Evolutionary conservation across 2,797 vertebrate genomes (phyloP).

Genomic region (Hemitrygon akajei): DNA sequence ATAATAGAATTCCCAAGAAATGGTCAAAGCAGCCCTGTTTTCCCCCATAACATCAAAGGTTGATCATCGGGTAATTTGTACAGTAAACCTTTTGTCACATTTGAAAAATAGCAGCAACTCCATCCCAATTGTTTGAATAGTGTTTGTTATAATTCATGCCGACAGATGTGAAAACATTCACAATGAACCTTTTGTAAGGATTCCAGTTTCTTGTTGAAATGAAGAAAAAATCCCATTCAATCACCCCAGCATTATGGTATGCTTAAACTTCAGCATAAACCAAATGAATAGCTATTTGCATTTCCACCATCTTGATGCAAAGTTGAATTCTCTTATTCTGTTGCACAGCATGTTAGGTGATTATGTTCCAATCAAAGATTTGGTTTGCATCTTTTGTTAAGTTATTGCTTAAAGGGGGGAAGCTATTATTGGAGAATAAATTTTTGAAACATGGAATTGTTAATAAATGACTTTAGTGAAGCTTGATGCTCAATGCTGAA

Average conservation of each 20-base stretch:
- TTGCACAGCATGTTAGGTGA: neutral
- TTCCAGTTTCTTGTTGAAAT: constrained; percentile 5
- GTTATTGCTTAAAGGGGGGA: neutral
- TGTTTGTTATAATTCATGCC: too few species aligned
- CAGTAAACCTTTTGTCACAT: neutral
- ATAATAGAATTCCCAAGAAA: neutral
- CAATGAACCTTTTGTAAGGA: neutral
- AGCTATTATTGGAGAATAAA: neutral
- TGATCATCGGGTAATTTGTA: neutral
- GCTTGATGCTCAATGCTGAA: too few species aligned
- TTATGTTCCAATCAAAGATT: neutral
- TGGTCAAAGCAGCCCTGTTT: neutral
- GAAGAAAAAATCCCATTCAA: neutral
- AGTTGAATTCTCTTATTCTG: neutral
- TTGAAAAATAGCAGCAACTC: constrained; percentile 13
- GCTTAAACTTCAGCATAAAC: too few species aligned
- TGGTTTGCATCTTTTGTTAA: neutral
- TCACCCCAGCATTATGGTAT: neutral
- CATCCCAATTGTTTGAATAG: neutral
- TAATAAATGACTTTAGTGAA: too few species aligned
- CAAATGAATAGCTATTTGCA: neutral
- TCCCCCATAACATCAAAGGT: neutral
- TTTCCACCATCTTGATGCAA: neutral
- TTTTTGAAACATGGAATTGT: neutral
- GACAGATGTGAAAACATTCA: neutral